Evolutionary conservation across 2,797 vertebrate species (phyloP).

Genomic region (Linurgus olivaceus): DNA sequence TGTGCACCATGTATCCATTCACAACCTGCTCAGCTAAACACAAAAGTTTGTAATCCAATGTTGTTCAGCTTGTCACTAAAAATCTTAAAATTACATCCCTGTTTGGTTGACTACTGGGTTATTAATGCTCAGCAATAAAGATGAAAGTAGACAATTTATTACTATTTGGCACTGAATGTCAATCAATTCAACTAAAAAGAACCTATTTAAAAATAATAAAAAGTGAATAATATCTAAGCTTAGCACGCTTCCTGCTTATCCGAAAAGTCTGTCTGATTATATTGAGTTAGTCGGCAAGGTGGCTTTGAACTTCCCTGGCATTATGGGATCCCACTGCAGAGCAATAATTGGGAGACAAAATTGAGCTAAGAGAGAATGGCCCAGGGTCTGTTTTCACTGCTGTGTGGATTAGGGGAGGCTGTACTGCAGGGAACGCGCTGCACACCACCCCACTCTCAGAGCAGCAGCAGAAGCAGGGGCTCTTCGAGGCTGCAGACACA

Average conservation of each 20-base stretch:
- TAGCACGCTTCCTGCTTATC: not conserved
- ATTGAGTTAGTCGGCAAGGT: not conserved
- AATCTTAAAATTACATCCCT: not conserved
- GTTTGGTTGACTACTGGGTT: constrained; percentile 29
- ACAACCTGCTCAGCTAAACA: not conserved
- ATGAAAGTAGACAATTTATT: constrained; percentile 55
- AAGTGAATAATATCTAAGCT: not conserved
- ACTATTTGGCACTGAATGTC: constrained; percentile 6
- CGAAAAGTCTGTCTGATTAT: not conserved
- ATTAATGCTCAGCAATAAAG: constrained; percentile 51
- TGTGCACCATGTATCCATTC: not conserved
- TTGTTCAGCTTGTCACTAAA: not conserved
- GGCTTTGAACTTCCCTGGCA: not conserved
- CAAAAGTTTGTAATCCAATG: not conserved
- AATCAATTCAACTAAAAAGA: constrained; percentile 30
- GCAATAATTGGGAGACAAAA: not conserved
- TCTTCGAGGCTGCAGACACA: not conserved
- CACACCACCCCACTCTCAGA: fast-evolving
- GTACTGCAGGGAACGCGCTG: not conserved
- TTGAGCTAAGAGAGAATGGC: not conserved
- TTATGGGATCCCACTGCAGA: not conserved
- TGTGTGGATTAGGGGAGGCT: not conserved
- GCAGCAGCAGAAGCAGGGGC: not conserved
- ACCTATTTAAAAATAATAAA: not conserved
- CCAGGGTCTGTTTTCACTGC: not conserved